Base-by-base conservation (phyloP, 2,113 vertebrate species). In the Vicugna pacos region DNA sequence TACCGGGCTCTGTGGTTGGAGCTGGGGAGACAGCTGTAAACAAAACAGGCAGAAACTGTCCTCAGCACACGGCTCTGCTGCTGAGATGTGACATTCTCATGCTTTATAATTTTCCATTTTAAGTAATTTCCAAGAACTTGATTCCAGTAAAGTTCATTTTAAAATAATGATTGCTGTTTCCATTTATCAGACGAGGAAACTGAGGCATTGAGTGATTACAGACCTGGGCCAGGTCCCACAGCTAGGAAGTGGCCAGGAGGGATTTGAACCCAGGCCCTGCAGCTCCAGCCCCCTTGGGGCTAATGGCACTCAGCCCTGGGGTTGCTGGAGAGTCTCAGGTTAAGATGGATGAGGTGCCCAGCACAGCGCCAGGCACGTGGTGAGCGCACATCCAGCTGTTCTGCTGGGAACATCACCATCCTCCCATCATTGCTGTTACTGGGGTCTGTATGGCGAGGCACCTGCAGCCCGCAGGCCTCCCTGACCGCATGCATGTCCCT, bases 401-500 rank as follows among this genome's bases (percentile, higher is more conserved):
- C 16, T 17, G 22, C 38, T 0, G 24, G 8, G 24, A 20, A 9
- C 1, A 20, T n/a, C 60, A 8, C 14, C 26, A 5, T 4, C 1
- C 0, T 42, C 42, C 0, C 4, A 0, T 8, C 38, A 42, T 20
- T 11, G 38, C 28, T 2, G 6, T 2, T 2, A 0, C 2, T 0
- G 6, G 54, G 50, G 38, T 14, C 24, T 22, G 60, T 48, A 1
- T 14, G n/a, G 30, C 3, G 3, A 46, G 32, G 62, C 35, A 2
- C 56, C 17, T 0, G 28, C 9, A n/a, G 46, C 35, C 5, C 9
- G 0, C 65, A 19, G 58, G 48, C 26, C 75, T 35, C 48, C 28
- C 93, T 97, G 81, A 95, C 52, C 0, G 0, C 10, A 0, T 1
- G 0, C 11, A 4, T 72, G 9, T 48, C 38, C 16, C 14, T 42